Percentiles rank a stretch among this genome's conserved stretches.
Evolutionary conservation across 2,797 vertebrate species (phyloP).

Genomic region (Cuniculus paca): DNA sequence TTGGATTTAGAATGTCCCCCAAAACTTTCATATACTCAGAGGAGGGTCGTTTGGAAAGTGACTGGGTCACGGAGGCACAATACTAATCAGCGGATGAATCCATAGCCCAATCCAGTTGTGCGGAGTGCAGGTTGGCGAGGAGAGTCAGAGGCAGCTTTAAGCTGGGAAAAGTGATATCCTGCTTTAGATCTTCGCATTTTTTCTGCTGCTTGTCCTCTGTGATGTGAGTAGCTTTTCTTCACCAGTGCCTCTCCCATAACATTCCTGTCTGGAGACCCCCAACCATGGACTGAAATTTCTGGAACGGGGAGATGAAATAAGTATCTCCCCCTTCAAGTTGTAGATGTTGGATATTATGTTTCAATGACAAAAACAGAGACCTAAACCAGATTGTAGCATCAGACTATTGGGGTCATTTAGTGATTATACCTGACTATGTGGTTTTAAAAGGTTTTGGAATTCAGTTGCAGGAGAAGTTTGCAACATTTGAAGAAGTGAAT

Average conservation of each 20-base stretch:
- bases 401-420: not conserved
- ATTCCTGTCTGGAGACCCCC: not conserved
- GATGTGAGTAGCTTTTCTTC: not conserved
- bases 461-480: not conserved
- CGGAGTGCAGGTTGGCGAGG: not conserved
- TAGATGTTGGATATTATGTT: not conserved
- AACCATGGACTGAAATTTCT: not conserved
- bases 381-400: not conserved
- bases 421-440: not conserved
- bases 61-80: not conserved
- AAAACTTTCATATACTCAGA: not conserved
- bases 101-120: fast-evolving
- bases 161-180: not conserved
- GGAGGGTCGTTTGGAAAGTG: not conserved
- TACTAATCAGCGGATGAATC: not conserved
- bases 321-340: not conserved
- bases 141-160: not conserved
- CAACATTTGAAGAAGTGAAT: not conserved
- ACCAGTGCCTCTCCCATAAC: not conserved
- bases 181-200: not conserved
- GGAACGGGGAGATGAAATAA: not conserved
- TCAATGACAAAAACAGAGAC: not conserved
- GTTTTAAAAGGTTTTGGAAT: not conserved
- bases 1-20: not conserved
- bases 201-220: not conserved